Conservation (phyloP, 1,140 invertebrate genomes). For the Manduca sexta region DNA sequence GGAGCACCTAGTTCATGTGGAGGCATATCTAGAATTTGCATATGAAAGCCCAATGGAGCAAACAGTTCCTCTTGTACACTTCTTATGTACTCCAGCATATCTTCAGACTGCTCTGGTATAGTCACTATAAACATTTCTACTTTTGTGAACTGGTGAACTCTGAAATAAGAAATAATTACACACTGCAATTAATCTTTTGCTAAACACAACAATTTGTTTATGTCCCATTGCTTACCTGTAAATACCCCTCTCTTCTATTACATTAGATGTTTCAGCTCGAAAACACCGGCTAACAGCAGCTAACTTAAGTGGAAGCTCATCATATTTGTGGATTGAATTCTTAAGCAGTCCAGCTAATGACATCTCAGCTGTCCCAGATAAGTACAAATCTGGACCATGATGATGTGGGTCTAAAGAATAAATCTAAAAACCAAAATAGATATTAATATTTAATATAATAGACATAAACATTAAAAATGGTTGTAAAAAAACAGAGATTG, state of each 20-base stretch:
- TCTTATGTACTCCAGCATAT: slow-evolving; percentile 83
- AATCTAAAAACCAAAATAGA: slow-evolving; percentile 68
- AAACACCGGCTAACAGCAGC: slow-evolving; percentile 94
- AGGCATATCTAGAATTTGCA: slow-evolving; percentile 95
- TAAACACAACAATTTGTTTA: too few species aligned
- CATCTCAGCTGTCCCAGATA: slow-evolving; percentile 97
- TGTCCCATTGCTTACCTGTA: too few species aligned
- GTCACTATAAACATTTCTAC: slow-evolving; percentile 97
- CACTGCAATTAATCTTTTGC: too few species aligned
- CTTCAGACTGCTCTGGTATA: slow-evolving; percentile 78
- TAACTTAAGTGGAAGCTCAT: slow-evolving; percentile 84
- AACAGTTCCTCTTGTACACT: slow-evolving; percentile 86
- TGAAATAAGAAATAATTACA: slow-evolving; percentile 61
- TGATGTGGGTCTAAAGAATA: slow-evolving; percentile 73
- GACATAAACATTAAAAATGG: neutral
- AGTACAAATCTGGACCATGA: slow-evolving; percentile 80
- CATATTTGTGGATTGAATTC: slow-evolving; percentile 71
- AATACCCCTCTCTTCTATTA: slow-evolving; percentile 87
- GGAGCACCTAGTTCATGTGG: slow-evolving; percentile 92
- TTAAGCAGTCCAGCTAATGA: slow-evolving; percentile 85
- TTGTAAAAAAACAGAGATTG: slow-evolving; percentile 8
- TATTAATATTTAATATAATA: neutral
- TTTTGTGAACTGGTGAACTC: slow-evolving; percentile 98
- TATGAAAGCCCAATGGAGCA: slow-evolving; percentile 83
- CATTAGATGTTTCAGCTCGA: slow-evolving; percentile 89